These are phyloP conservation scores for Phenganax subtilis DNA, from an alignment of 92 coral and sea anemone species.

Conservation along the genomic window DNA sequence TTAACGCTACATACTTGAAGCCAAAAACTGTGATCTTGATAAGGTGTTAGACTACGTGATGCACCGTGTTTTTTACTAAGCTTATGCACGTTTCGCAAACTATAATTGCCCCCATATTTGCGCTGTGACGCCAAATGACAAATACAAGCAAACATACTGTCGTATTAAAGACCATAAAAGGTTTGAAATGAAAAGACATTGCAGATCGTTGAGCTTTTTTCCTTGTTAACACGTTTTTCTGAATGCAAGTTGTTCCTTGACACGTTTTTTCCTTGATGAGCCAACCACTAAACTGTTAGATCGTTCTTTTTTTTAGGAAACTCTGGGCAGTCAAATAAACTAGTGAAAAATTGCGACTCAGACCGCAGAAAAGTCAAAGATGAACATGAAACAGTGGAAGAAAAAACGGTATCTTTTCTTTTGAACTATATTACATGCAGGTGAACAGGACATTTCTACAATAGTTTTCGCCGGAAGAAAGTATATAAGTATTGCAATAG, in stretches of 20 bases:
- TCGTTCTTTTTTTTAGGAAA: conserved; percentile 6
- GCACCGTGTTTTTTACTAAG: no score
- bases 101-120: no score
- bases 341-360: background rate
- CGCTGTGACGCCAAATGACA: no score
- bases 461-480: no score
- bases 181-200: background rate
- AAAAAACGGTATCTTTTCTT: conserved; percentile 5
- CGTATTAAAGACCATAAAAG: background rate
- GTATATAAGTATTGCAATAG: no score
- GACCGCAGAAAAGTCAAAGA: conserved; percentile 27
- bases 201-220: background rate
- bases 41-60: no score
- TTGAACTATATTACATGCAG: background rate
- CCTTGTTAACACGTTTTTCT: background rate
- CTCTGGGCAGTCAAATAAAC: background rate
- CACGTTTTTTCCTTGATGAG: no score
- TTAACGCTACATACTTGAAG: no score
- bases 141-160: background rate
- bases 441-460: background rate
- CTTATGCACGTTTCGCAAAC: no score
- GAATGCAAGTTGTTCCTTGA: background rate
- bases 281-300: no score
- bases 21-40: no score
- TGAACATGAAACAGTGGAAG: background rate